Evolutionary conservation across 2,797 vertebrate species (phyloP).

Genomic region (Alca torda): DNA sequence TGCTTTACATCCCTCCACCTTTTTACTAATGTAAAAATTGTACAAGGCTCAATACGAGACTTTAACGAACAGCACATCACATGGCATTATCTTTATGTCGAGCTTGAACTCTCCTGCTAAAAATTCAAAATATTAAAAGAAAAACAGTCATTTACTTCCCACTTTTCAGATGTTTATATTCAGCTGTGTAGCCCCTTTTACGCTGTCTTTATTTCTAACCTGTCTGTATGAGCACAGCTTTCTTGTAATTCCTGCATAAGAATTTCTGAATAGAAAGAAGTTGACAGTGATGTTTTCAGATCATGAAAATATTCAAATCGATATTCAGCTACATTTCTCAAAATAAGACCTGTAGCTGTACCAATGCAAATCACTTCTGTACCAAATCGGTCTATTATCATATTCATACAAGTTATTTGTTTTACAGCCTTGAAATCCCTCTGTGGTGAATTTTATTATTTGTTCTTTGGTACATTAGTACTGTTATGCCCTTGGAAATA

Average conservation of each 20-base stretch:
- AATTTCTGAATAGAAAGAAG: neutral
- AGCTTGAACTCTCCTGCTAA: neutral
- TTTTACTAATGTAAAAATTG: neutral
- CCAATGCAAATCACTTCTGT: constrained; percentile 23
- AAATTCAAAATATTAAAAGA: neutral
- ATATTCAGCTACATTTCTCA: constrained; percentile 6
- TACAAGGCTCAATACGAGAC: neutral
- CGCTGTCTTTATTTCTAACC: neutral
- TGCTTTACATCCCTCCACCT: neutral
- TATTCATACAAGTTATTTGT: constrained; percentile 54
- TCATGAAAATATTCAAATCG: neutral
- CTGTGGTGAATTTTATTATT: constrained; percentile 30
- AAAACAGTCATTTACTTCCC: neutral
- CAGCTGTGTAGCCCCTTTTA: neutral
- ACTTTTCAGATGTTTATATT: neutral
- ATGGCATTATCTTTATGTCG: neutral
- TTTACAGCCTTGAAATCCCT: constrained; percentile 28
- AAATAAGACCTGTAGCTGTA: neutral
- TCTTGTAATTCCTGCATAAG: neutral
- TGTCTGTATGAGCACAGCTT: neutral
- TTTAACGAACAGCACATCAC: neutral
- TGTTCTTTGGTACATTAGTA: constrained; percentile 38
- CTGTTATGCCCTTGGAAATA: constrained; percentile 45
- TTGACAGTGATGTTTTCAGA: neutral
- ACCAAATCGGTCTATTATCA: neutral